Conservation (phyloP, 37 sponge, comb jelly and placozoan species). For the Diacarnus erythraeanus region DNA sequence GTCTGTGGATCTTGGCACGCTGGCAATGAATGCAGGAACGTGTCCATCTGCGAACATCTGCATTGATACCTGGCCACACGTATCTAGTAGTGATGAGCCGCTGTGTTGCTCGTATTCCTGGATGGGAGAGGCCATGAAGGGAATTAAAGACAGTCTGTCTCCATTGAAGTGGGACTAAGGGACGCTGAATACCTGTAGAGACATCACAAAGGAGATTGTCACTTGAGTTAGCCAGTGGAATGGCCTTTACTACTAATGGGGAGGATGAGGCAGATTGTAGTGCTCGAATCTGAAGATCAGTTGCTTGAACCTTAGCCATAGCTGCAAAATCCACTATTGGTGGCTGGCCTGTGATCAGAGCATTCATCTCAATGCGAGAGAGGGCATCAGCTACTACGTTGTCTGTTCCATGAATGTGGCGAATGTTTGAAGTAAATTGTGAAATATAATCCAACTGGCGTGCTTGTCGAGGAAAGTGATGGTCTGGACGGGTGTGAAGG, state of each 20-base stretch:
- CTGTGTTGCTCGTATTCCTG: slow-evolving; percentile 64
- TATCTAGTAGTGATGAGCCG: slow-evolving; percentile 44
- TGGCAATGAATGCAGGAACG: slow-evolving; percentile 61
- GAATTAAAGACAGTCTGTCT: slow-evolving; percentile 54
- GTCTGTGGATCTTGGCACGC: slow-evolving; percentile 50
- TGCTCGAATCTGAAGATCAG: slow-evolving; percentile 30
- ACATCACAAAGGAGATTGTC: slow-evolving; percentile 57
- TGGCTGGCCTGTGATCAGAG: slow-evolving; percentile 24
- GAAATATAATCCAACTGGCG: slow-evolving; percentile 67
- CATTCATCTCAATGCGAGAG: slow-evolving; percentile 55
- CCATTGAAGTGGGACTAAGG: slow-evolving; percentile 41
- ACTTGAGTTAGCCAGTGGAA: too few relatives aligned
- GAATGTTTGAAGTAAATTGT: slow-evolving; percentile 69
- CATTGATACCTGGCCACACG: slow-evolving; percentile 73
- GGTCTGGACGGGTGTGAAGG: slow-evolving; percentile 21
- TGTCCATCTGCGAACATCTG: slow-evolving; percentile 61
- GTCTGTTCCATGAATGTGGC: slow-evolving; percentile 44
- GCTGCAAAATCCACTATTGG: slow-evolving; percentile 45
- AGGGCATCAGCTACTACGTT: slow-evolving; percentile 74
- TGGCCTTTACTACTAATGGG: too few relatives aligned
- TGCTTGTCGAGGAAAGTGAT: slow-evolving; percentile 53
- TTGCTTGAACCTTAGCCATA: slow-evolving; percentile 41
- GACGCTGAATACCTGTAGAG: slow-evolving; percentile 58
- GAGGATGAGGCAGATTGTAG: too few relatives aligned
- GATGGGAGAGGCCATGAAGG: slow-evolving; percentile 55